Conservation (phyloP, 2,797 vertebrate genomes). For the Pempheris klunzingeri region DNA sequence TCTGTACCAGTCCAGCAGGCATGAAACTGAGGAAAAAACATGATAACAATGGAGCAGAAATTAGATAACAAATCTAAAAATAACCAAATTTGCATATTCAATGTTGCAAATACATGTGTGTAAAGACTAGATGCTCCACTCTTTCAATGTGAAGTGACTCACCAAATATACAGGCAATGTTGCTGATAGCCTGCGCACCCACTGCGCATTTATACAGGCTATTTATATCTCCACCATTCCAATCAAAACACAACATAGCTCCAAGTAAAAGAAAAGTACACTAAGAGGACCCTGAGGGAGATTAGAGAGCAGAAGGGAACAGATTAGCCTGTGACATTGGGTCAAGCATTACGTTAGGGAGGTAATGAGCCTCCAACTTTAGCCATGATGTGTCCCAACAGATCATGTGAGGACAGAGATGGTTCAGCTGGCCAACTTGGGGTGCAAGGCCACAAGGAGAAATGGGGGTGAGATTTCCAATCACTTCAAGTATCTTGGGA, state of each 20-base stretch:
- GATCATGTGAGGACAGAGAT: slow-evolving; percentile 50
- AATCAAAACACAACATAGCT: slow-evolving; percentile 61
- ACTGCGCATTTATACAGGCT: slow-evolving; percentile 54
- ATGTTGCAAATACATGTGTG: slow-evolving; percentile 33
- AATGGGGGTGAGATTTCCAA: slow-evolving; percentile 59
- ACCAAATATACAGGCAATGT: slow-evolving; percentile 50
- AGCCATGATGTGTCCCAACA: slow-evolving; percentile 54
- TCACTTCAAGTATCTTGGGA: slow-evolving; percentile 60
- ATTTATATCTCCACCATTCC: slow-evolving; percentile 66
- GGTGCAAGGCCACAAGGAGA: slow-evolving; percentile 42
- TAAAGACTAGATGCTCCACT: slow-evolving; percentile 28
- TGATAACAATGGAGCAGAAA: slow-evolving; percentile 6
- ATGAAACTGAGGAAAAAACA: slow-evolving; percentile 14
- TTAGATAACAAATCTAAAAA: slow-evolving; percentile 52
- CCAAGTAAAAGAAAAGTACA: slow-evolving; percentile 49
- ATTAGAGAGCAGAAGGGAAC: slow-evolving; percentile 47
- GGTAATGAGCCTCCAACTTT: slow-evolving; percentile 63
- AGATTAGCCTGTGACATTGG: slow-evolving; percentile 60
- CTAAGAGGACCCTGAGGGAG: slow-evolving; percentile 52
- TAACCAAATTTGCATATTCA: slow-evolving; percentile 57
- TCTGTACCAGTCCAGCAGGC: slow-evolving; percentile 19
- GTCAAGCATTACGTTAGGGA: slow-evolving; percentile 59
- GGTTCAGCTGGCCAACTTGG: slow-evolving; percentile 44
- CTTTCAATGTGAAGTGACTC: slow-evolving; percentile 58
- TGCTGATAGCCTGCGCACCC: slow-evolving; percentile 45